phyloP scores from a whole-genome alignment of 2,797 vertebrate genomes.

The Chaetophractus vellerosus region DNA sequence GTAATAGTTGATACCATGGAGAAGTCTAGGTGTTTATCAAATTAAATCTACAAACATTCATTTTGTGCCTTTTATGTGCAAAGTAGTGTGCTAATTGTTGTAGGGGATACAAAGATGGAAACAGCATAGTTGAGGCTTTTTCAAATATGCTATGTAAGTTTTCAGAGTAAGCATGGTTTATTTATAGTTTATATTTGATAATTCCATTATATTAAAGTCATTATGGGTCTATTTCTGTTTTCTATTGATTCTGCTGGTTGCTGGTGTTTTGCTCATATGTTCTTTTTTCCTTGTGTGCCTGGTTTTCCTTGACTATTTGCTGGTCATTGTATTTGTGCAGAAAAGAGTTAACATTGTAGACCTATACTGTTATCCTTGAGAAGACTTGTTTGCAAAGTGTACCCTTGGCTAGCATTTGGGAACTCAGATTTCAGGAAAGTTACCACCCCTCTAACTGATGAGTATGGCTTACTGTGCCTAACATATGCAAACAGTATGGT shows the following conservation, averaged over 20 bases:
- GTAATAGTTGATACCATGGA: not conserved
- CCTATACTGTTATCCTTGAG: no score
- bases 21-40: slow-evolving; percentile 13
- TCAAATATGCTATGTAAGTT: not conserved
- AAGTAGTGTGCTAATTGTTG: slow-evolving; percentile 20
- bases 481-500: no score
- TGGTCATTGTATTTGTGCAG: not conserved
- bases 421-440: no score
- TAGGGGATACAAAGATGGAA: not conserved
- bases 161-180: not conserved
- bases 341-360: no score
- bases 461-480: no score
- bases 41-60: slow-evolving; percentile 17
- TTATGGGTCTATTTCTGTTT: not conserved
- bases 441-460: no score
- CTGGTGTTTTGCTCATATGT: not conserved
- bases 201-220: slow-evolving; percentile 3
- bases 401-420: no score
- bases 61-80: slow-evolving; percentile 9
- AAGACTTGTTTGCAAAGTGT: no score
- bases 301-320: not conserved
- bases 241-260: not conserved
- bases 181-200: slow-evolving; percentile 41
- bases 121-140: not conserved
- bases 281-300: not conserved